Base-by-base conservation (phyloP, 1,140 invertebrate species). In the Drosophila watanabei region DNA sequence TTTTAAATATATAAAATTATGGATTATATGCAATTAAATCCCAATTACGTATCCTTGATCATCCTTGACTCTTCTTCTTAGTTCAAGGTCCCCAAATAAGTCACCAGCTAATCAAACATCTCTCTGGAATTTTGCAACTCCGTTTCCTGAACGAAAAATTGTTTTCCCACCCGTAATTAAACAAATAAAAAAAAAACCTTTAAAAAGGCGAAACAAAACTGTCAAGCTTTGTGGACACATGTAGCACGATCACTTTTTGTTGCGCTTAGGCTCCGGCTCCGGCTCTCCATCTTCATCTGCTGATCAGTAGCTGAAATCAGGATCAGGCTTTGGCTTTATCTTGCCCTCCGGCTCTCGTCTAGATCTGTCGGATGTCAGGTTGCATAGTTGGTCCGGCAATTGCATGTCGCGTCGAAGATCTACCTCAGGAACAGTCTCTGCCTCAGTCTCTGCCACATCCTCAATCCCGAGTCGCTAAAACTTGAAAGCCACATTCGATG, bases 241-340 rank as follows among this genome's bases (percentile, higher is more conserved):
- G 85, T 89, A 82, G 85, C 85, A 87, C 80, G 84, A 86, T 87
- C 80, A 87, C 75, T 87, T 87, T 83, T 86, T 82, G 28, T 64
- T 72, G 68, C 37, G 66, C 35, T 43, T 61, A 51, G 54, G 54
- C 35, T 24, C 32, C n/a, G 61, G 32, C 61, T 41, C n/a, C 60
- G 56, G 52, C 43, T 72, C 51, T 72, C 54, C 70, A 73, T 73
- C 70, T 61, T 64, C 66, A 71, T 77, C 78, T 71, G 64, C 49
- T 65, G 85, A 89, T 89, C 85, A 89, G 85, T 89, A 89, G 85
- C 85, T 85, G 70, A 83, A 79, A 89, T 89, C 86, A 89, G 85
- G 85, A 89, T 89, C 85, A 79, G 75, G 68, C 28, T 43, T 43
- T 32, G 70, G 56, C n/a, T 72, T 72, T 72, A 59, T 71, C 70